Evolutionary conservation across 2,888 invertebrate genomes (phyloP).

Genomic region (Aleiodes alternator): DNA sequence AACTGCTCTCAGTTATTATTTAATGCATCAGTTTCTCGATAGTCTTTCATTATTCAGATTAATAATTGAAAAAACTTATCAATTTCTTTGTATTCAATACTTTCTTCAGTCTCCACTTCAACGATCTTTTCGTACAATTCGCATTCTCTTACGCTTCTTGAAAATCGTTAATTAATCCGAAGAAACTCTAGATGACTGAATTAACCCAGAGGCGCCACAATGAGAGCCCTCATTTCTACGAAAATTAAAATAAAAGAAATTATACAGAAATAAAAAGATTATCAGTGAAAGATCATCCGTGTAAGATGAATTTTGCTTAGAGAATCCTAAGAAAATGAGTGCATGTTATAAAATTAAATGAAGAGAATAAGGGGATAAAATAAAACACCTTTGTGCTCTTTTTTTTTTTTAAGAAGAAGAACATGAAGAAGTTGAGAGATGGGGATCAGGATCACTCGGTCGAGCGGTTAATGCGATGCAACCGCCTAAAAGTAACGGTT

Average conservation of each 20-base stretch:
- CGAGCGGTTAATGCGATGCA: conserved; percentile 73
- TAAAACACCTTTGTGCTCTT: not conserved
- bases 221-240: not conserved
- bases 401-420: not conserved
- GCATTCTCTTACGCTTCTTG: not conserved
- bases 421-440: conserved; percentile 56
- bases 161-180: not conserved
- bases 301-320: not conserved
- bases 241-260: conserved; percentile 5
- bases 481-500: conserved; percentile 50
- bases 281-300: conserved; percentile 22
- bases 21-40: too few species aligned
- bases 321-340: conserved; percentile 7
- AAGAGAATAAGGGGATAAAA: not conserved
- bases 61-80: too few species aligned
- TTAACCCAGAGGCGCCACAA: conserved; percentile 9
- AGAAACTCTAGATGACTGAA: not conserved
- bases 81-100: too few species aligned
- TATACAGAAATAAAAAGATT: conserved; percentile 15
- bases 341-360: not conserved
- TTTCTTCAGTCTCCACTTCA: not conserved
- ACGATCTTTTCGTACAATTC: not conserved
- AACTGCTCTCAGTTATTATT: too few species aligned
- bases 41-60: too few species aligned
- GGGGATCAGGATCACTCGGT: conserved; percentile 72